Evolutionary conservation across 2,888 invertebrate species (phyloP).

Genomic region (Leucania comma): DNA sequence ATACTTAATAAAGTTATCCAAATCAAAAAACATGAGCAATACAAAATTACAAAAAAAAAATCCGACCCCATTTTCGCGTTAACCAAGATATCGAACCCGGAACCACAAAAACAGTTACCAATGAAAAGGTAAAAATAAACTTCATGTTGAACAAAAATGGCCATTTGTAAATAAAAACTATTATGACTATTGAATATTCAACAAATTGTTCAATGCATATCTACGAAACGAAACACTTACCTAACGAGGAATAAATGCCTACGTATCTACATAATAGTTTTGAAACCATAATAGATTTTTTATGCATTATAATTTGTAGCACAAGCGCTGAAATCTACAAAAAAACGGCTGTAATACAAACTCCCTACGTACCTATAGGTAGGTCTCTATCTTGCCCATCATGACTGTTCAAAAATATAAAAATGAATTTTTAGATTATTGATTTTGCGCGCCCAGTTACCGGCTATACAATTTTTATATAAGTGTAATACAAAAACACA

Average conservation of each 20-base stretch:
- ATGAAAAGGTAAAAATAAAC: slow-evolving; percentile 10
- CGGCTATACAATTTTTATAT: slow-evolving; percentile 86
- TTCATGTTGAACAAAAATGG: neutral
- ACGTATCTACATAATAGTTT: slow-evolving; percentile 36
- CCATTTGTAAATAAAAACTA: slow-evolving; percentile 16
- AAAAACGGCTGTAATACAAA: slow-evolving; percentile 24
- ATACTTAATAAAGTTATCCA: neutral
- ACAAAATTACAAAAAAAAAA: neutral
- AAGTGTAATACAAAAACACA: slow-evolving; percentile 80
- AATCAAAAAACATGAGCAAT: neutral
- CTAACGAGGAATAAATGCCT: slow-evolving; percentile 42
- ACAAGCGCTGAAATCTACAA: slow-evolving; percentile 7
- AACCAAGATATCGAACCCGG: slow-evolving; percentile 41
- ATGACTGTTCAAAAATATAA: slow-evolving; percentile 79
- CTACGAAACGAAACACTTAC: slow-evolving; percentile 39
- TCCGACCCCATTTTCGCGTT: neutral
- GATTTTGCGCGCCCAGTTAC: slow-evolving; percentile 81
- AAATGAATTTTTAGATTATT: slow-evolving; percentile 87
- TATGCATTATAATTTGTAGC: neutral
- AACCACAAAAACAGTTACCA: slow-evolving; percentile 6
- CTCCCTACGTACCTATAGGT: slow-evolving; percentile 9
- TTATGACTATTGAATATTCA: slow-evolving; percentile 50
- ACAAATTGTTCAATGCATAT: slow-evolving; percentile 33
- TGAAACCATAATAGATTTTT: slow-evolving; percentile 27
- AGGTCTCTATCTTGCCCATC: slow-evolving; percentile 60